Evolutionary conservation across 2,888 invertebrate genomes (phyloP).

Genomic region (Aricia artaxerxes): DNA sequence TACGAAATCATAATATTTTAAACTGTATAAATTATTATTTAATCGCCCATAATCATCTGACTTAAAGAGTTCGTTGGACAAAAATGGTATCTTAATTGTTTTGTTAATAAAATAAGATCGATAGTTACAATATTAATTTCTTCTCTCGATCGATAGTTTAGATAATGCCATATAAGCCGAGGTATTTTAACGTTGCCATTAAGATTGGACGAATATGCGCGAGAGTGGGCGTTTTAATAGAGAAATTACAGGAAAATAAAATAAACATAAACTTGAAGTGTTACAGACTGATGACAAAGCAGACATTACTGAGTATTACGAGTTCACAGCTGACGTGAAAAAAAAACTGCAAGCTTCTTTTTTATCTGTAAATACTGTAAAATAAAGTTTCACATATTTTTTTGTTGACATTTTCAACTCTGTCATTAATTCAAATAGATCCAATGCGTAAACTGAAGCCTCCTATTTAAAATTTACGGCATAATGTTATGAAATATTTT

Average conservation of each 20-base stretch:
- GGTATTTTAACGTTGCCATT: constrained; percentile 32
- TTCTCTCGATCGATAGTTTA: constrained; percentile 29
- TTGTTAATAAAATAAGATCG: constrained; percentile 28
- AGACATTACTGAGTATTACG: not conserved
- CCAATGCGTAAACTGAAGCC: not conserved
- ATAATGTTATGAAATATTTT: not conserved
- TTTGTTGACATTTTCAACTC: too few relatives aligned
- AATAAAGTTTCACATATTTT: too few relatives aligned
- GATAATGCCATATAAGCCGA: constrained; percentile 30
- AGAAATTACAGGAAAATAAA: constrained; percentile 74
- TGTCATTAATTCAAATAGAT: not conserved
- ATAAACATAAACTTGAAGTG: constrained; percentile 52
- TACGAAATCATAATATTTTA: not conserved
- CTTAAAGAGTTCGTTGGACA: not conserved
- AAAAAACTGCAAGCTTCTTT: too few relatives aligned
- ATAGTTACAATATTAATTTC: constrained; percentile 14
- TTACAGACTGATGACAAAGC: not conserved
- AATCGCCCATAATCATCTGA: not conserved
- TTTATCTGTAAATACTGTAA: too few relatives aligned
- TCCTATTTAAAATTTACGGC: not conserved
- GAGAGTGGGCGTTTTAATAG: constrained; percentile 62
- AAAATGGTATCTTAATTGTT: constrained; percentile 18
- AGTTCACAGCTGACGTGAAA: not conserved
- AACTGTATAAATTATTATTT: constrained; percentile 9
- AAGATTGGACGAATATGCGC: constrained; percentile 32